A percentile compares a stretch with the other conserved stretches of the same genome.
Conservation (phyloP, 2,888 invertebrate species). For the Ornithoptera alexandrae region DNA sequence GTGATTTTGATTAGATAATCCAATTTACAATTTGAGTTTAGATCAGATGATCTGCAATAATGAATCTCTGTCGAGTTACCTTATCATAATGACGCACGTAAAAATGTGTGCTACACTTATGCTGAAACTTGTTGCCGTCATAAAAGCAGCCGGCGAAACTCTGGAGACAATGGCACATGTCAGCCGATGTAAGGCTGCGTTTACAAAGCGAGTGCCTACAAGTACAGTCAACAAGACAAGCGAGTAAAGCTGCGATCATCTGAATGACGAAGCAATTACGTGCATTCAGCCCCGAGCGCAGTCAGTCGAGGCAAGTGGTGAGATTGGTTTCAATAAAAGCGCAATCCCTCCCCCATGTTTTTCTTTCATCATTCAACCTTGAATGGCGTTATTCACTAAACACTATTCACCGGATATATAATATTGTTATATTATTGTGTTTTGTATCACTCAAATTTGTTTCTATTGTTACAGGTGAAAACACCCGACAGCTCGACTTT, state of each 20-base stretch:
- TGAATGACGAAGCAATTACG: slow-evolving; percentile 78
- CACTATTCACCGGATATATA: slow-evolving; percentile 35
- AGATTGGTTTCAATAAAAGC: slow-evolving; percentile 80
- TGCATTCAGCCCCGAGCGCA: slow-evolving; percentile 69
- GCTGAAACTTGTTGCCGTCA: slow-evolving; percentile 57
- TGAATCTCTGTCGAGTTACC: slow-evolving; percentile 37
- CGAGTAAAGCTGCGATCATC: slow-evolving; percentile 69
- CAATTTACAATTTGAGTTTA: no score
- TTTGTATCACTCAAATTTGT: slow-evolving; percentile 36
- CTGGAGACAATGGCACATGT: slow-evolving; percentile 64
- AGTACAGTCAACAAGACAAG: slow-evolving; percentile 74
- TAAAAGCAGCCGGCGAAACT: slow-evolving; percentile 56
- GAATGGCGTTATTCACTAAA: slow-evolving; percentile 69
- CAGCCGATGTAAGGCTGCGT: slow-evolving; percentile 59
- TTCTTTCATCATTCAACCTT: slow-evolving; percentile 74
- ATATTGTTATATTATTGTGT: slow-evolving; percentile 35
- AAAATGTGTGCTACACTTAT: slow-evolving; percentile 38
- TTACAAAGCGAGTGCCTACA: slow-evolving; percentile 63
- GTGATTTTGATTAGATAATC: slow-evolving; percentile 15
- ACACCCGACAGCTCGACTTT: not conserved
- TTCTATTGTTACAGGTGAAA: slow-evolving; percentile 55
- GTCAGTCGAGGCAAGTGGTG: slow-evolving; percentile 73
- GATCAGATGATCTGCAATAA: slow-evolving; percentile 36
- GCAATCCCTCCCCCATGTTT: slow-evolving; percentile 74
- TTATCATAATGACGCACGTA: slow-evolving; percentile 35